Evolutionary conservation across 2,797 vertebrate species (phyloP).

Genomic region (Peromyscus melanophrys): DNA sequence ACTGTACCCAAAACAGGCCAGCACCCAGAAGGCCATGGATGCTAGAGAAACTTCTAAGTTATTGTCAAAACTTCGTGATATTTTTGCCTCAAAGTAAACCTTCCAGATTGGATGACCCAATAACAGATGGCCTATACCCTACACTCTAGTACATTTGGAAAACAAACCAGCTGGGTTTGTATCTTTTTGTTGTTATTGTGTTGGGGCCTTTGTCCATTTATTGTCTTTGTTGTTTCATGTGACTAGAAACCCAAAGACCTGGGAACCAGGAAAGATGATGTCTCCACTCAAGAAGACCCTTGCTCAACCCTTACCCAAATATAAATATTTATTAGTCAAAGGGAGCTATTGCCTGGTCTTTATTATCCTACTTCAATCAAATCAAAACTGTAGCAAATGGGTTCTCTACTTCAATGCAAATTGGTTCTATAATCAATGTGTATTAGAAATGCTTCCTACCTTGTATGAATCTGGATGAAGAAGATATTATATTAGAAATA

Average conservation of each 20-base stretch:
- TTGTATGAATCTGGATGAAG: not conserved
- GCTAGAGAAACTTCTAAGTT: not conserved
- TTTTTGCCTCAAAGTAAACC: slow-evolving; percentile 38
- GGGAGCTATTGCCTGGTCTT: not conserved
- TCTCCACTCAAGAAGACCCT: not conserved
- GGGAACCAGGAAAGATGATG: not conserved
- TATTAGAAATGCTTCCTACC: not conserved
- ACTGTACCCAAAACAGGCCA: not conserved
- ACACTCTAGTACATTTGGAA: not conserved
- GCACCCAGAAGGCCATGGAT: not conserved
- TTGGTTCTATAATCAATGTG: not conserved
- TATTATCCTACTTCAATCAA: not conserved
- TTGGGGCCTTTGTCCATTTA: not conserved
- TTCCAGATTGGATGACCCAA: not conserved
- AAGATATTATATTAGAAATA: not conserved
- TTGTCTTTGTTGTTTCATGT: not conserved
- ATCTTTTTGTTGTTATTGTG: not conserved
- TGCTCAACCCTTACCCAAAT: not conserved
- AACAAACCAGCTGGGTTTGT: not conserved
- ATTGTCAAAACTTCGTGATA: not conserved
- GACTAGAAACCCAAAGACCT: not conserved
- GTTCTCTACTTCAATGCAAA: not conserved
- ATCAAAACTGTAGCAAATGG: not conserved
- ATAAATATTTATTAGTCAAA: not conserved
- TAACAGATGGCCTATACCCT: not conserved